phyloP scores from a whole-genome alignment of 1,140 invertebrate species.

The Halyomorpha halys region DNA sequence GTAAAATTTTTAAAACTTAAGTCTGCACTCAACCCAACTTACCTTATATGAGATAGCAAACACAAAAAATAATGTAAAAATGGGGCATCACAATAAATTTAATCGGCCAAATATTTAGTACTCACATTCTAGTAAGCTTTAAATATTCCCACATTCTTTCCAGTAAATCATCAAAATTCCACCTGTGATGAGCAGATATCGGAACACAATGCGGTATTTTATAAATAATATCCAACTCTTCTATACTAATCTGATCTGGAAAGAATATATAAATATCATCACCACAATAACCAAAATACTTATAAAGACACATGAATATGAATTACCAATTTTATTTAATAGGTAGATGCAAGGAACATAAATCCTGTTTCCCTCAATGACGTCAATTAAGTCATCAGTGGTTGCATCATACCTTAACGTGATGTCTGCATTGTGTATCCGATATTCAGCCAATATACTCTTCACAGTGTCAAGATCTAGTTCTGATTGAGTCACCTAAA shows the following conservation, averaged over 20 bases:
- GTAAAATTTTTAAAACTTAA: too few relatives aligned
- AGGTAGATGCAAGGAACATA: slow-evolving; percentile 98
- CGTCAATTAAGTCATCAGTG: slow-evolving; percentile 95
- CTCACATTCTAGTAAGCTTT: slow-evolving; percentile 86
- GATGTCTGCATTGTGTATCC: slow-evolving; percentile 97
- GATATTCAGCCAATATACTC: slow-evolving; percentile 93
- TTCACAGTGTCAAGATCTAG: slow-evolving; percentile 92
- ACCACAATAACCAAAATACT: too few relatives aligned
- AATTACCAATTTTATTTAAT: slow-evolving; percentile 90
- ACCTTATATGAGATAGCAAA: too few relatives aligned
- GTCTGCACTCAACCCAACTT: too few relatives aligned
- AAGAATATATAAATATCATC: slow-evolving; percentile 26
- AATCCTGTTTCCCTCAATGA: slow-evolving; percentile 96
- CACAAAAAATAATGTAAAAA: too few relatives aligned
- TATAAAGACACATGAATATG: too few relatives aligned
- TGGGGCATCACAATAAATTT: too few relatives aligned
- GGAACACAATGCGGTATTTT: slow-evolving; percentile 99
- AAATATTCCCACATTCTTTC: slow-evolving; percentile 99
- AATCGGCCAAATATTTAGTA: slow-evolving; percentile 25
- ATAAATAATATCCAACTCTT: slow-evolving; percentile 97
- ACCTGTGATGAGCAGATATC: slow-evolving; percentile 98
- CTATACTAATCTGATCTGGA: slow-evolving; percentile 82
- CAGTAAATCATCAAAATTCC: slow-evolving; percentile 99
- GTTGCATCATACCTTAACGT: slow-evolving; percentile 90
- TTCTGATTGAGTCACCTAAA: slow-evolving; percentile 80